Evolutionary conservation across 1,140 invertebrate species (phyloP).

Genomic region (Habropoda laboriosa): DNA sequence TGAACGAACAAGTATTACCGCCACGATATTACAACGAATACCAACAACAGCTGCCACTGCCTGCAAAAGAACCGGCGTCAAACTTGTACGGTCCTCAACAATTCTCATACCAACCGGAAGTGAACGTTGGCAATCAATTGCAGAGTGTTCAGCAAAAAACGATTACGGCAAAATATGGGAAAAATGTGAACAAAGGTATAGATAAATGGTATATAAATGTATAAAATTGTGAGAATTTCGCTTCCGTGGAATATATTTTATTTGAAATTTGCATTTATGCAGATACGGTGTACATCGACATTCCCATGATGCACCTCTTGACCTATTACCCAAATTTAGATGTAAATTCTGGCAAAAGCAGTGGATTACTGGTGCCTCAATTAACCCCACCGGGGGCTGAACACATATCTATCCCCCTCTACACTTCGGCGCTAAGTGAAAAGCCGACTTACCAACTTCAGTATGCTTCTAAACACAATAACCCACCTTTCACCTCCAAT

Average conservation of each 20-base stretch:
- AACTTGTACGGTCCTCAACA: slow-evolving; percentile 63
- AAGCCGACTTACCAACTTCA: slow-evolving; percentile 70
- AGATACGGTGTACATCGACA: slow-evolving; percentile 72
- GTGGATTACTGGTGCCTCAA: slow-evolving; percentile 60
- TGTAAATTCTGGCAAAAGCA: slow-evolving; percentile 48
- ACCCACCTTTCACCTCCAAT: neutral
- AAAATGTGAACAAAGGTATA: slow-evolving; percentile 67
- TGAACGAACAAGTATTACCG: slow-evolving; percentile 47
- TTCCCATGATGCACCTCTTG: slow-evolving; percentile 73
- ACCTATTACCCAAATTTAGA: slow-evolving; percentile 71
- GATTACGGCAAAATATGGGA: slow-evolving; percentile 65
- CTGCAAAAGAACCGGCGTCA: slow-evolving; percentile 49
- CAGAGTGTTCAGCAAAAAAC: slow-evolving; percentile 74
- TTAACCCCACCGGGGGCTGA: slow-evolving; percentile 60
- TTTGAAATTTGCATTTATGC: neutral
- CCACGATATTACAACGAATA: slow-evolving; percentile 62
- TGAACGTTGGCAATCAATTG: slow-evolving; percentile 72
- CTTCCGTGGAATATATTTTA: too few species aligned
- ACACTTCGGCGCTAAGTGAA: slow-evolving; percentile 67
- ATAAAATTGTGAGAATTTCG: too few species aligned
- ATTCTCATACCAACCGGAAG: slow-evolving; percentile 70
- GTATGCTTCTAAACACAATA: slow-evolving; percentile 52
- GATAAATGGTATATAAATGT: neutral
- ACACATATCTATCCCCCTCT: slow-evolving; percentile 70
- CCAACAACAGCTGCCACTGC: slow-evolving; percentile 54